phyloP scores from a whole-genome alignment of 2,888 invertebrate species.

The Suillia variegata region DNA sequence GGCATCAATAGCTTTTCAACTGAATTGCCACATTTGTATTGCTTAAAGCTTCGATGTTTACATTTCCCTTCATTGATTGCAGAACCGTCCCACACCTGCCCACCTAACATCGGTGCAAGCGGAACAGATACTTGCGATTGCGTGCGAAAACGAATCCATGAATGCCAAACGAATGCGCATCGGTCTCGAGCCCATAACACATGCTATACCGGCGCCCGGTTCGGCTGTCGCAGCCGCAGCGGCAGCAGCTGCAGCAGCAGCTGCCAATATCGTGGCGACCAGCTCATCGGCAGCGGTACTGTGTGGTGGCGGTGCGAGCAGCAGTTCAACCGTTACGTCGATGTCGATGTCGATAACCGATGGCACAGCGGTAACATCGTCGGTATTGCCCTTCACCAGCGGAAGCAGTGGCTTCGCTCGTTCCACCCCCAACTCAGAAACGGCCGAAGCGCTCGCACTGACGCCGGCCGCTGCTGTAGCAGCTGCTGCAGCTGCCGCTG shows the following conservation, averaged over 20 bases:
- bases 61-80: conserved; percentile 11
- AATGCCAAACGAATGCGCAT: conserved; percentile 97
- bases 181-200: conserved; percentile 92
- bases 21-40: too few relatives aligned
- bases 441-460: conserved; percentile 47
- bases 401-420: conserved; percentile 53
- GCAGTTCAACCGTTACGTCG: conserved; percentile 48
- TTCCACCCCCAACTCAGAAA: conserved; percentile 57
- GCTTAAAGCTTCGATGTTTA: not conserved
- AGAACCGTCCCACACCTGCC: conserved; percentile 94
- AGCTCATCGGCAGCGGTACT: conserved; percentile 34
- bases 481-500: conserved; percentile 15
- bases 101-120: conserved; percentile 96
- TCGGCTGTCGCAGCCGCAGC: conserved; percentile 56
- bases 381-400: conserved; percentile 49
- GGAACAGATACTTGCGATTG: conserved; percentile 92
- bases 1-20: not conserved
- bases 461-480: conserved; percentile 45
- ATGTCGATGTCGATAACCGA: conserved; percentile 44
- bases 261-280: conserved; percentile 40
- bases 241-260: conserved; percentile 50
- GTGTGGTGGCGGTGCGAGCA: conserved; percentile 30
- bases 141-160: conserved; percentile 96
- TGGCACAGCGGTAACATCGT: conserved; percentile 44
- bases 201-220: conserved; percentile 72